Base-by-base conservation (phyloP, 2,113 vertebrate species). In the Chaetops frenatus region DNA sequence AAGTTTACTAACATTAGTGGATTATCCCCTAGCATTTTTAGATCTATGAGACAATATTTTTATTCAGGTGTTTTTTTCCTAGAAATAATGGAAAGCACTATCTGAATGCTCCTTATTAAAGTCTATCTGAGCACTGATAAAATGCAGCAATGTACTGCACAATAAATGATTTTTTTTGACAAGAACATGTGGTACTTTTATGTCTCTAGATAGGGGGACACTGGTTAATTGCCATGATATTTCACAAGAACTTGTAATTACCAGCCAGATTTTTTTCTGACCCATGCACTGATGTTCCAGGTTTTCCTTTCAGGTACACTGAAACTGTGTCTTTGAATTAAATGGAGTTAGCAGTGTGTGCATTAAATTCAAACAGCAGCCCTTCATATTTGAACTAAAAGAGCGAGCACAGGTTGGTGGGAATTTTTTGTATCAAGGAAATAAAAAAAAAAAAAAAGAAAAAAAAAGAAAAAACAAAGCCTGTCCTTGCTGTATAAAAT, bases 401-500 rank as follows among this genome's bases (percentile, higher is more conserved):
- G 33, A 88, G 40, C 64, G 27, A 90, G 14, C 18, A 70, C n/a
- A 88, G 67, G 38, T 86, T 96, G 85, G 76, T 93, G 92, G 64
- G 92, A 95, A 95, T 86, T 94, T 80, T 86, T 12, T 44, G 44
- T 64, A 78, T 56, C 40, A 87, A 87, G 78, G 24, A 57, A 94
- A 86, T 79, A 22, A 38, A 79, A 71, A 38, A 16, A 12, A 40
- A 24, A 23, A 10, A 3, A 3, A 25, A 4, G 4, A 1, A 4
- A 16, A 4, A 12, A 10, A 42, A 20, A 45, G 14, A 13, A 11
- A 19, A 17, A 12, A 9, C 11, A 61, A 90, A 92, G 35, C 7
- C 27, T 90, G 58, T 47, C 81, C 64, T 81, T 81, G 48, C 76
- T 81, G n/a, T 88, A 81, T 93, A 92, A 95, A 96, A 84, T 90